Conservation (phyloP, 2,797 vertebrate genomes). For the Liparis tanakae region DNA sequence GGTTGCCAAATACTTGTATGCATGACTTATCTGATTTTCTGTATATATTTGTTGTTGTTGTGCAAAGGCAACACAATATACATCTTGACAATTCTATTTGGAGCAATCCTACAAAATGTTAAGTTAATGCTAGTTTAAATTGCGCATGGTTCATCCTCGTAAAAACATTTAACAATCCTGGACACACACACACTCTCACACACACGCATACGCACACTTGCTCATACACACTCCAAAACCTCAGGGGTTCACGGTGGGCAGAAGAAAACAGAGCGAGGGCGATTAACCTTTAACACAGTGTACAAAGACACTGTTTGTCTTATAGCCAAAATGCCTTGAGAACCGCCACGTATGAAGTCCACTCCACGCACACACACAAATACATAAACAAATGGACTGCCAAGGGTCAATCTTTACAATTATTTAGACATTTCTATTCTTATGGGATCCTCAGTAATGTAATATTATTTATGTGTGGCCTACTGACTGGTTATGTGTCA, state of each 20-base stretch:
- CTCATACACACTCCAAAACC: not conserved
- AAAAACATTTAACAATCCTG: not conserved
- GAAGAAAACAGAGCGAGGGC: slow-evolving; percentile 19
- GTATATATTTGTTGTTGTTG: not conserved
- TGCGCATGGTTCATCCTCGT: not conserved
- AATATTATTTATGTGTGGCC: slow-evolving; percentile 28
- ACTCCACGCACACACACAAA: not conserved
- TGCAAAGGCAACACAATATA: not conserved
- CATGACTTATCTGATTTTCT: not conserved
- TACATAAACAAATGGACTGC: slow-evolving; percentile 12
- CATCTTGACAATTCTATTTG: not conserved
- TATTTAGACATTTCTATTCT: not conserved
- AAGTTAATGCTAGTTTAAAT: not conserved
- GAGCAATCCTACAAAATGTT: not conserved
- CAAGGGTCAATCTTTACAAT: not conserved
- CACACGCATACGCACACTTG: too few relatives aligned
- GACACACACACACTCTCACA: not conserved
- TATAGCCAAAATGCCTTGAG: slow-evolving; percentile 20
- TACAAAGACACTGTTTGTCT: slow-evolving; percentile 17
- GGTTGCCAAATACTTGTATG: not conserved
- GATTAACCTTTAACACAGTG: slow-evolving; percentile 36
- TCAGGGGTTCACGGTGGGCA: slow-evolving; percentile 4
- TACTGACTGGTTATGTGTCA: slow-evolving; percentile 1
- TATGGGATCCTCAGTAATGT: slow-evolving; percentile 35
- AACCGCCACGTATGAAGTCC: not conserved